phyloP scores from a whole-genome alignment of 2,113 vertebrate species.

The Ceyx melanurus region DNA sequence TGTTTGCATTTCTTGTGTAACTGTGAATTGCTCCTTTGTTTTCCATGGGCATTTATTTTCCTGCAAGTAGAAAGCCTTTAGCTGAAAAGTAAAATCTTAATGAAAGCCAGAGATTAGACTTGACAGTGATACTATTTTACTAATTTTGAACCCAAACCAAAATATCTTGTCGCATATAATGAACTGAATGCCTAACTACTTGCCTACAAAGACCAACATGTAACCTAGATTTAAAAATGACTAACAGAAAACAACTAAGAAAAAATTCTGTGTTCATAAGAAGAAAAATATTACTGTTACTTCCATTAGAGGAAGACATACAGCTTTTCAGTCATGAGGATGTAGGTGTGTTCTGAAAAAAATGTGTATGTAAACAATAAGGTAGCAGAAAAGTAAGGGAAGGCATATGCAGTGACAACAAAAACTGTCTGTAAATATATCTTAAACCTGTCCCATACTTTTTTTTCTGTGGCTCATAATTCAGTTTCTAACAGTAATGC shows the following conservation, averaged over 20 bases:
- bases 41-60: neutral
- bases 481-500: neutral
- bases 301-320: neutral
- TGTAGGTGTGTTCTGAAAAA: neutral
- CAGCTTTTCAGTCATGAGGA: neutral
- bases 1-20: neutral
- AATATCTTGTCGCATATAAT: neutral
- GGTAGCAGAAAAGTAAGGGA: neutral
- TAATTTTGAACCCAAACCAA: neutral
- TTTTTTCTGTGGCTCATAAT: neutral
- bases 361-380: neutral
- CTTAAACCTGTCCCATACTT: neutral
- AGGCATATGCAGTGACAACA: neutral
- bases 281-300: neutral
- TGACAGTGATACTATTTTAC: neutral
- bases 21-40: neutral
- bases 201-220: neutral
- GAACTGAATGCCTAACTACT: neutral
- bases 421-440: neutral
- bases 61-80: neutral
- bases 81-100: neutral
- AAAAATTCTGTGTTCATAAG: neutral
- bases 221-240: neutral
- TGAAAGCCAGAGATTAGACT: neutral
- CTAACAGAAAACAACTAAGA: neutral